Conservation (phyloP, 2,113 vertebrate species). For the Catharus bicknelli region DNA sequence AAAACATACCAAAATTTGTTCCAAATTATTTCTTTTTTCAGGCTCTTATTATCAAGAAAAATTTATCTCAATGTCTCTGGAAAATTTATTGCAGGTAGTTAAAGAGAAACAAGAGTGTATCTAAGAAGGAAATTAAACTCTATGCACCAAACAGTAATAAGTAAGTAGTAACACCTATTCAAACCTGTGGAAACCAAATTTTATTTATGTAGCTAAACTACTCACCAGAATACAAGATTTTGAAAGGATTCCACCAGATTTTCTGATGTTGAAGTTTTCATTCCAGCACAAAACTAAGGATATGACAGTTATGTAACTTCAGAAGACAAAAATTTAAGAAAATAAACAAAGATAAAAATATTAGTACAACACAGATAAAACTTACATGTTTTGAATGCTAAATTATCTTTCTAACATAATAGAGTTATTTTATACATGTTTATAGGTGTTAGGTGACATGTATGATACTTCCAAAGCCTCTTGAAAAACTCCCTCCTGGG, state of each 20-base stretch:
- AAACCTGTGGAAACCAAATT: not conserved
- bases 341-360: not conserved
- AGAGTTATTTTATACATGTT: not conserved
- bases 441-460: not conserved
- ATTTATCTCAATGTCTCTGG: not conserved
- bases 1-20: not conserved
- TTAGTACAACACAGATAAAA: not conserved
- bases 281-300: not conserved
- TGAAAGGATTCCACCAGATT: not conserved
- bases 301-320: not conserved
- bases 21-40: not conserved
- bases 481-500: not conserved
- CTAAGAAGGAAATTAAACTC: not conserved
- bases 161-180: not conserved
- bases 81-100: not conserved
- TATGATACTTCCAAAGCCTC: not conserved
- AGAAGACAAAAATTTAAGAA: not conserved
- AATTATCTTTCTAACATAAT: not conserved
- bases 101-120: not conserved
- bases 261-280: not conserved
- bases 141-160: not conserved
- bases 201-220: not conserved
- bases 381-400: not conserved
- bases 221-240: not conserved
- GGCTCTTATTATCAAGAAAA: not conserved